Percentiles rank a stretch among this genome's conserved stretches.
phyloP scores from a whole-genome alignment of 2,797 vertebrate species.

The Sebastes taczanowskii region DNA sequence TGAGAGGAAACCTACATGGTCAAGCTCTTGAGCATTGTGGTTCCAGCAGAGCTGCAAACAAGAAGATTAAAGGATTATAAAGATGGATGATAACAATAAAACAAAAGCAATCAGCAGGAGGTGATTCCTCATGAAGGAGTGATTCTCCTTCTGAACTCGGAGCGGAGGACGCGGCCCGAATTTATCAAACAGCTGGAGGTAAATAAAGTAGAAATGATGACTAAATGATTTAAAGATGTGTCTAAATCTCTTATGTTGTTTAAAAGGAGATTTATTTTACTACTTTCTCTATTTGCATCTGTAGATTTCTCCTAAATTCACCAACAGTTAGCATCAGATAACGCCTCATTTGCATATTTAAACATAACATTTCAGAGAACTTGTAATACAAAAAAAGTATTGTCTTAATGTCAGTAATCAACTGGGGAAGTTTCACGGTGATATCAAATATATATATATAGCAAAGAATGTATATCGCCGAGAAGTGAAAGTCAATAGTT shows the following conservation, averaged over 20 bases:
- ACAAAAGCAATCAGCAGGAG: constrained; percentile 39
- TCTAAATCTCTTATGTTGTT: not conserved
- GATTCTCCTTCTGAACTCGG: constrained; percentile 6
- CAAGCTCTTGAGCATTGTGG: constrained; percentile 81
- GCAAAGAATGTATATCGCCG: too few relatives aligned
- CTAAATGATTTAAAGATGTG: not conserved
- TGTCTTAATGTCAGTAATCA: too few relatives aligned
- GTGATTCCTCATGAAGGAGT: constrained; percentile 12
- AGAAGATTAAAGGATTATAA: constrained; percentile 80
- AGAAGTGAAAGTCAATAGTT: too few relatives aligned
- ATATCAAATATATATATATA: too few relatives aligned
- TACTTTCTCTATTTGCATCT: too few relatives aligned
- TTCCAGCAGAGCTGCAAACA: constrained; percentile 85
- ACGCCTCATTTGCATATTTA: too few relatives aligned
- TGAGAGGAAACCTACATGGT: constrained; percentile 89
- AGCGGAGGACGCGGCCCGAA: constrained; percentile 1
- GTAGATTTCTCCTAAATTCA: too few relatives aligned
- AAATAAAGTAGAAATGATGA: not conserved
- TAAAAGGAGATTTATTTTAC: not conserved
- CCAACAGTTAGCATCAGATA: too few relatives aligned
- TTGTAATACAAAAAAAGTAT: too few relatives aligned
- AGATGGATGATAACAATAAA: not conserved
- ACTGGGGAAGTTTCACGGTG: too few relatives aligned
- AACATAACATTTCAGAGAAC: too few relatives aligned
- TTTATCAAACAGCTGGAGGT: constrained; percentile 10